Conservation (phyloP, 2,888 invertebrate species). For the Pheosia tremula region DNA sequence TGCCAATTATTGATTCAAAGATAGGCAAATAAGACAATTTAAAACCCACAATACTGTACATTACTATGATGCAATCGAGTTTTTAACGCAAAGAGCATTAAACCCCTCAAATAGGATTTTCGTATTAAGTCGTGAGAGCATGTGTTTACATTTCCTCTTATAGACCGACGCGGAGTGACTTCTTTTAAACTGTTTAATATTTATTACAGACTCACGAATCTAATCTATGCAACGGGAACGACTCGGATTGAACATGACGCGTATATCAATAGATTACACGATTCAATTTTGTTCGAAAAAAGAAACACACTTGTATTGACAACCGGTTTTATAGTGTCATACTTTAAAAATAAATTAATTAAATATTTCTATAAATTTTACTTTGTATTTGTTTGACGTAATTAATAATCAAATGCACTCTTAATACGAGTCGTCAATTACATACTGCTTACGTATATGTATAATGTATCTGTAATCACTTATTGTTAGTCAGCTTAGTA, state of each 20-base stretch:
- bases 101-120: neutral
- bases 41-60: neutral
- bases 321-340: too few species aligned
- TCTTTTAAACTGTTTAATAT: neutral
- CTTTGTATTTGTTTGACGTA: neutral
- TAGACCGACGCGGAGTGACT: neutral
- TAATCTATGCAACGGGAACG: conserved; percentile 5
- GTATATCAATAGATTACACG: neutral
- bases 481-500: conserved; percentile 27
- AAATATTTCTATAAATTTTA: too few species aligned
- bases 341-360: too few species aligned
- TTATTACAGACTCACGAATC: conserved; percentile 5
- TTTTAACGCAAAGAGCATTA: neutral
- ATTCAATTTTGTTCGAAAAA: neutral
- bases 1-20: neutral
- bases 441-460: conserved; percentile 1
- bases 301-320: neutral
- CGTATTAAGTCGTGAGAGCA: neutral
- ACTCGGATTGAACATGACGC: neutral
- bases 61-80: neutral
- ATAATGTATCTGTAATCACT: conserved; percentile 24
- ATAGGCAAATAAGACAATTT: neutral
- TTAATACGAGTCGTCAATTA: neutral
- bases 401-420: neutral
- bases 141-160: conserved; percentile 4